phyloP scores from a whole-genome alignment of 2,113 vertebrate genomes.

The Bubo scandiacus region DNA sequence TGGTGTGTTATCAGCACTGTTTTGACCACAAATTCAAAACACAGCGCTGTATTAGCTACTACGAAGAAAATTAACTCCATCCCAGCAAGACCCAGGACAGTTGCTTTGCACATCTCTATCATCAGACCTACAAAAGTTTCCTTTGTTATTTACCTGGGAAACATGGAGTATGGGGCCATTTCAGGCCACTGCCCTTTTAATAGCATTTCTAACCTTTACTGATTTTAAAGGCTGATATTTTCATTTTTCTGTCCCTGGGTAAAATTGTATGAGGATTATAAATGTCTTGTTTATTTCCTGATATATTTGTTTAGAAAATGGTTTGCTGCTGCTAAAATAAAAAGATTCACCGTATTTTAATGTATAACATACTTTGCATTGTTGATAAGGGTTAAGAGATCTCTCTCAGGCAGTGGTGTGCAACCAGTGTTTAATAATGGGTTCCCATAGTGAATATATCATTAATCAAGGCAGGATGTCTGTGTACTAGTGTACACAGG shows the following conservation, averaged over 20 bases:
- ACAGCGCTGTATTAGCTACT: rapidly evolving
- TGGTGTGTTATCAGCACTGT: neutral
- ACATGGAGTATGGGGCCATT: neutral
- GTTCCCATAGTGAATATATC: neutral
- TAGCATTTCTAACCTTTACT: neutral
- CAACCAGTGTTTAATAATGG: neutral
- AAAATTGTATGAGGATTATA: neutral
- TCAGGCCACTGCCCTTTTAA: neutral
- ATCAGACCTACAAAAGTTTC: neutral
- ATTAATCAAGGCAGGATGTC: neutral
- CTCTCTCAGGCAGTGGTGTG: neutral
- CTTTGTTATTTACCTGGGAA: neutral
- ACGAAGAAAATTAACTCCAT: neutral
- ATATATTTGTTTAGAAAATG: neutral
- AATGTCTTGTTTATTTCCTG: neutral
- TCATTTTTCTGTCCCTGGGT: neutral
- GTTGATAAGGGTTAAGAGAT: neutral
- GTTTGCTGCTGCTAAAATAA: neutral
- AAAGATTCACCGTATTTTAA: neutral
- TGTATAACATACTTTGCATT: neutral
- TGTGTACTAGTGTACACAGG: neutral
- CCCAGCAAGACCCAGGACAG: neutral
- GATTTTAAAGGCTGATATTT: neutral
- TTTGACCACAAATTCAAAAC: neutral
- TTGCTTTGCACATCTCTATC: neutral